Percentiles rank a stretch among this genome's conserved stretches.
These are phyloP conservation scores for Chiloscyllium punctatum DNA, from an alignment of 2,797 vertebrate species.

Conservation along the genomic window DNA sequence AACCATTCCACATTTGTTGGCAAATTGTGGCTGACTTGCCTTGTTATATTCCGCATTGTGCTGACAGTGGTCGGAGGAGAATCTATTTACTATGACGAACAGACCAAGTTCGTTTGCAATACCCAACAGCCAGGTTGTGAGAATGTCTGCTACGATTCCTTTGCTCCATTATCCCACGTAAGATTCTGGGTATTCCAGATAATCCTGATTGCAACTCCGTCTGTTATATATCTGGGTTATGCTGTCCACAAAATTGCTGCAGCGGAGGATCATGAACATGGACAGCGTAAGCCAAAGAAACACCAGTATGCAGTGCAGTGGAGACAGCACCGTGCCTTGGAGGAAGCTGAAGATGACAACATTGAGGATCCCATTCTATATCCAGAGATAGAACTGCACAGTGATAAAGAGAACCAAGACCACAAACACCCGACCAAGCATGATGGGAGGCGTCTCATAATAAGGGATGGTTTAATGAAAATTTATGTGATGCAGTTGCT, in stretches of 20 bases:
- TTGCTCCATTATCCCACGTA: constrained; percentile 89
- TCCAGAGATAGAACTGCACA: constrained; percentile 67
- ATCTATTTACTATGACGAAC: constrained; percentile 96
- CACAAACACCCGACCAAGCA: constrained; percentile 69
- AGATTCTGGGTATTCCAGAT: constrained; percentile 99
- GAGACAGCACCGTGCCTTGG: constrained; percentile 70
- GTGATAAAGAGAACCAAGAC: constrained; percentile 65
- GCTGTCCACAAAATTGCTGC: constrained; percentile 91
- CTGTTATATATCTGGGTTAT: constrained; percentile 89
- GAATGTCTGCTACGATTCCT: constrained; percentile 94
- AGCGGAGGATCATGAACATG: constrained; percentile 62
- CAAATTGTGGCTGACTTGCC: constrained; percentile 95
- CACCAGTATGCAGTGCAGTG: constrained; percentile 58
- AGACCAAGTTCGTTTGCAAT: constrained; percentile 97
- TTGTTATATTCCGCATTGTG: constrained; percentile 96
- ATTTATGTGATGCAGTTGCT: constrained; percentile 91
- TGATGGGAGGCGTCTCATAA: constrained; percentile 79
- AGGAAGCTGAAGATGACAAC: constrained; percentile 74
- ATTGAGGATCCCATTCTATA: constrained; percentile 85
- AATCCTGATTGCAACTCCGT: constrained; percentile 86
- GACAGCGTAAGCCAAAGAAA: constrained; percentile 49
- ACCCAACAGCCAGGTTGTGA: constrained; percentile 93
- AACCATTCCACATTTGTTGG: constrained; percentile 98
- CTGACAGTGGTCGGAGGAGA: constrained; percentile 96
- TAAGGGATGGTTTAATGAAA: constrained; percentile 85